Evolutionary conservation across 1,140 invertebrate species (phyloP).

Genomic region (Stenopsyche tienmushanensis): DNA sequence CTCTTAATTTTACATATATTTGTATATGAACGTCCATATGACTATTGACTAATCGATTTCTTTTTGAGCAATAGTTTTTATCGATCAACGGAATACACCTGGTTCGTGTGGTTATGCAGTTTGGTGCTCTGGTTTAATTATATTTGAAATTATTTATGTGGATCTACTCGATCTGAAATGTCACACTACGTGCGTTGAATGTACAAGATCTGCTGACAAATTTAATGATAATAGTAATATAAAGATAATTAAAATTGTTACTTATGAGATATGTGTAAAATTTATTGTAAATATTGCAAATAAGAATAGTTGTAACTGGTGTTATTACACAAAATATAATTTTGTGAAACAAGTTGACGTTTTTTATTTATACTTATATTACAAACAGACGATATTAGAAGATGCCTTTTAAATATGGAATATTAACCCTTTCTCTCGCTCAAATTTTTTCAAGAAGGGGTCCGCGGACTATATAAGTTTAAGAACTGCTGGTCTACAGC

Average conservation of each 20-base stretch:
- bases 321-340: conserved; percentile 61
- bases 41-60: not conserved
- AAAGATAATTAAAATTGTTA: conserved; percentile 57
- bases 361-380: too few species aligned
- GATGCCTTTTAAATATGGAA: too few species aligned
- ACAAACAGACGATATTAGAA: too few species aligned
- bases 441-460: too few species aligned
- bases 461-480: too few species aligned
- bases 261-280: conserved; percentile 56
- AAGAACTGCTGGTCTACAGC: too few species aligned
- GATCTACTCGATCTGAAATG: conserved; percentile 4
- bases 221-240: conserved; percentile 30
- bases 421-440: too few species aligned
- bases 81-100: too few species aligned
- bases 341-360: conserved; percentile 53
- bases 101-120: conserved; percentile 3
- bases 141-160: conserved; percentile 35
- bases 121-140: conserved; percentile 31
- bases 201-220: conserved; percentile 51
- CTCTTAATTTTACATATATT: not conserved
- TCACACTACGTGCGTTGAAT: conserved; percentile 28
- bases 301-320: conserved; percentile 56
- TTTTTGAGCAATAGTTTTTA: not conserved
- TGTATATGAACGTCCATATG: not conserved
- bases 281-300: conserved; percentile 55